A percentile compares a stretch with the other conserved stretches of the same genome.
Evolutionary conservation across 2,113 vertebrate species (phyloP).

Genomic region (Columbina picui): DNA sequence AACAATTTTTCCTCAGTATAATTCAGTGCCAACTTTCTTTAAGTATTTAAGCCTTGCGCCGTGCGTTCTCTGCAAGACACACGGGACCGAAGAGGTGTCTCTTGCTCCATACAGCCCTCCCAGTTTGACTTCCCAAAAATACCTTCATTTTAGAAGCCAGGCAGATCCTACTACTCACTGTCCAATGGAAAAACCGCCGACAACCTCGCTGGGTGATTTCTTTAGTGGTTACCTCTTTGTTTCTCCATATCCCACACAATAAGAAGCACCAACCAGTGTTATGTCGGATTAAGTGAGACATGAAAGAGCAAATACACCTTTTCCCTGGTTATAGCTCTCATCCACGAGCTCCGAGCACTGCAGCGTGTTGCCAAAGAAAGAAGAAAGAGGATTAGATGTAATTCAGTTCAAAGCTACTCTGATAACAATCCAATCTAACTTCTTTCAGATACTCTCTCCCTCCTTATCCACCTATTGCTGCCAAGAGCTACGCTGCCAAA

Average conservation of each 20-base stretch:
- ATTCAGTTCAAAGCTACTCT: constrained; percentile 2
- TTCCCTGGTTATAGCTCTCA: neutral
- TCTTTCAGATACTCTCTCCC: constrained; percentile 17
- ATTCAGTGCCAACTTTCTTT: neutral
- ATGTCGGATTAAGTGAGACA: neutral
- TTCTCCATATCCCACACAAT: neutral
- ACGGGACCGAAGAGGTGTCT: neutral
- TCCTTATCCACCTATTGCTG: constrained; percentile 10
- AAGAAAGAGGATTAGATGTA: constrained; percentile 19
- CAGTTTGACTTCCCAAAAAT: neutral
- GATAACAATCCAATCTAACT: constrained; percentile 40
- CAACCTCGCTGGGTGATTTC: neutral
- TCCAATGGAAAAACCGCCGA: neutral
- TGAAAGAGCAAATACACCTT: neutral
- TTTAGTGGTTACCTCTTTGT: neutral
- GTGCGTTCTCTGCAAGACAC: no score
- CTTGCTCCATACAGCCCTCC: neutral
- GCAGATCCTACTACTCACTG: neutral
- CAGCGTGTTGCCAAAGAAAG: neutral
- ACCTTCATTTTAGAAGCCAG: neutral
- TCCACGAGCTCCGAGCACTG: neutral
- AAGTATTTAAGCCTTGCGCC: neutral
- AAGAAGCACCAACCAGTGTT: neutral
- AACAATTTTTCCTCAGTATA: neutral
- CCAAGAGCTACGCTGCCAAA: constrained; percentile 21